Percentiles rank a stretch among this genome's conserved stretches.
phyloP scores from a whole-genome alignment of 2,888 invertebrate genomes.

The Zelleria hepariella region DNA sequence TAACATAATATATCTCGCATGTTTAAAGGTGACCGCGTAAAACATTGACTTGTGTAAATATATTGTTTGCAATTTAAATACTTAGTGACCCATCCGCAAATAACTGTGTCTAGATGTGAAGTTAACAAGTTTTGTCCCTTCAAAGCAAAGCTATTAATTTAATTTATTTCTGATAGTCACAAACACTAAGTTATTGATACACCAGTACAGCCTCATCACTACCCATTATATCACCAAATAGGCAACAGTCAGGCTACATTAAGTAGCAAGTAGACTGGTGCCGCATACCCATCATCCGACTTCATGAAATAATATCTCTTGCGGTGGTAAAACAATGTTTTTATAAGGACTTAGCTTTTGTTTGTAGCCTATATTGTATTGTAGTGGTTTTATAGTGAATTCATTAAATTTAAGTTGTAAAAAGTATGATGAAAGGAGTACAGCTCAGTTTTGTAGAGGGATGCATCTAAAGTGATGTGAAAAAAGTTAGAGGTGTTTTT shows the following conservation, averaged over 20 bases:
- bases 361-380: conserved; percentile 42
- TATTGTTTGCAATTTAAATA: conserved; percentile 2
- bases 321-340: conserved; percentile 34
- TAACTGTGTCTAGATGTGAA: background rate
- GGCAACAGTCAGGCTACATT: background rate
- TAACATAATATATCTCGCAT: conserved; percentile 23
- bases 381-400: conserved; percentile 20
- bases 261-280: background rate
- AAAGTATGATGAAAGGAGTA: conserved; percentile 39
- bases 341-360: conserved; percentile 24
- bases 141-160: background rate
- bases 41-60: conserved; percentile 58
- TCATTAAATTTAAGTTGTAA: conserved; percentile 53
- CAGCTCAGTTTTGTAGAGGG: conserved; percentile 32
- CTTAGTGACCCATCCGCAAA: background rate
- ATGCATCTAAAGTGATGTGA: conserved; percentile 20
- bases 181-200: background rate
- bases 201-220: background rate
- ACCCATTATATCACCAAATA: background rate
- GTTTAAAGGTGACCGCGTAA: conserved; percentile 31
- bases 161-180: background rate
- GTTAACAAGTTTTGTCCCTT: background rate
- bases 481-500: conserved; percentile 14
- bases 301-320: background rate
- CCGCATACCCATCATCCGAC: background rate